Base-by-base conservation (phyloP, 1,140 invertebrate species). In the Drosophila arizonae region DNA sequence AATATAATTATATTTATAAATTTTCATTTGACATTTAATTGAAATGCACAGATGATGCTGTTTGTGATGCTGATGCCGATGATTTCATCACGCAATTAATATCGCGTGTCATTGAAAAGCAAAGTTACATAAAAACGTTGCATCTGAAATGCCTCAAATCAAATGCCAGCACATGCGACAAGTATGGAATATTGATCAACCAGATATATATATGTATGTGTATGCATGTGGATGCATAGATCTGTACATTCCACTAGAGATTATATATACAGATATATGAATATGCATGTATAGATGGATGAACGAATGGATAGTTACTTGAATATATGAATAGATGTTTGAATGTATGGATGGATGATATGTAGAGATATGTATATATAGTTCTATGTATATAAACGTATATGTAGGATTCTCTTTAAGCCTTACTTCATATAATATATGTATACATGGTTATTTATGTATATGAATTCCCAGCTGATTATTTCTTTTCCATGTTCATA, bases 81-180 rank as follows among this genome's bases (percentile, higher is more conserved):
- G 66, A 71, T 73, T 72, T 75, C 67, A 86, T 86, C 75, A 70
- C 55, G 81, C 76, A 86, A 86, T 86, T 76, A 87, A 78, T 76
- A 71, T 73, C 81, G 48, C 71, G 70, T 81, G 70, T 82, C 80
- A 72, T 84, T 73, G 76, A 72, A 73, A 69, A 60, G 52, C 64
- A 76, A 82, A 39, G 6, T 84, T 72, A 76, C 56, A 28, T 36
- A 77, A 74, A 54, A 33, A 30, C 28, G 51, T 58, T 57, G 48
- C 56, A 48, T 30, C 52, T 43, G 54, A 56, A 58, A 76, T 82
- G 48, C 11, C 63, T 33, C 33, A 33, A 33, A 33, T 33, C 30
- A 55, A 46, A 55, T 58, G 48, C 9, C 63, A 65, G 48, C 30
- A 33, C 15, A 28, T 52, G 9, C 10, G 21, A 21, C 33, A 17